Conservation (phyloP, 2,113 vertebrate species). For the Sarotherodon lohbergeri region DNA sequence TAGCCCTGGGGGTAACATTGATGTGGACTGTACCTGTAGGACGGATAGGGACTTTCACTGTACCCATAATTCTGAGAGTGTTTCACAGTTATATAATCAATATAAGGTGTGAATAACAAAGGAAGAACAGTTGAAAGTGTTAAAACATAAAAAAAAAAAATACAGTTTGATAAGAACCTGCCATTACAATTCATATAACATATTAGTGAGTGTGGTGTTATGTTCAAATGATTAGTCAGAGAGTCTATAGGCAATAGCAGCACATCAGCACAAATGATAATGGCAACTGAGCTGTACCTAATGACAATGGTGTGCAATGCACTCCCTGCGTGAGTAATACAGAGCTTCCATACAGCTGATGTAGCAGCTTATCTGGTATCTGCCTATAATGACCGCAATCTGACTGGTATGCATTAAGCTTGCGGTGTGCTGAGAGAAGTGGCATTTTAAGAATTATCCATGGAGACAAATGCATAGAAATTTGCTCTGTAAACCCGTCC, state of each 20-base stretch:
- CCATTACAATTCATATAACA: neutral
- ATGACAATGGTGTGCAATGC: neutral
- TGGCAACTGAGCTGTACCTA: neutral
- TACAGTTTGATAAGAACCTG: neutral
- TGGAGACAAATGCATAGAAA: constrained; percentile 11
- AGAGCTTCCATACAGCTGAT: neutral
- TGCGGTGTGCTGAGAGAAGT: neutral
- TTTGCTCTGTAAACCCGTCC: neutral
- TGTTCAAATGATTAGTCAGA: neutral
- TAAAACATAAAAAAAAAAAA: neutral
- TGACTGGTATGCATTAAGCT: neutral
- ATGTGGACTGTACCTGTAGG: neutral
- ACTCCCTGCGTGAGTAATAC: neutral
- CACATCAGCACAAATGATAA: neutral
- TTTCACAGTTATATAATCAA: neutral
- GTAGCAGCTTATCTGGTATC: neutral
- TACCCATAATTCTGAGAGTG: neutral
- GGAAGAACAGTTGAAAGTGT: neutral
- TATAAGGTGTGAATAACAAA: neutral
- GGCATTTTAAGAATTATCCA: constrained; percentile 2
- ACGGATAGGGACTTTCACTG: neutral
- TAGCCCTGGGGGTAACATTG: neutral
- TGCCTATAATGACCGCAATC: neutral
- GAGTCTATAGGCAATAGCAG: neutral
- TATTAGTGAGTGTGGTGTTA: neutral